phyloP scores from a whole-genome alignment of 2,888 invertebrate species.

The Agrochola macilenta region DNA sequence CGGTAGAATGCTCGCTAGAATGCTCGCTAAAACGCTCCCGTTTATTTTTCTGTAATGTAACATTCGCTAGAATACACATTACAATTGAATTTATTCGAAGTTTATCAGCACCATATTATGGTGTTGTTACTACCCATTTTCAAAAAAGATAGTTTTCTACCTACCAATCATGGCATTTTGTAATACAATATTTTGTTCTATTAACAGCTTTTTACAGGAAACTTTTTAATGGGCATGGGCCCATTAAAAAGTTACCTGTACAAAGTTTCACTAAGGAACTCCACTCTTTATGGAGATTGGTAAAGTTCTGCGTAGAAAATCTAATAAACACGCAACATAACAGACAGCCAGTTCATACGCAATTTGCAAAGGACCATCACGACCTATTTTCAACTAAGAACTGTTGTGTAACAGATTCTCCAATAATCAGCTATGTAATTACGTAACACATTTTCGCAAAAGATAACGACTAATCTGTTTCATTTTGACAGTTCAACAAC shows the following conservation, averaged over 20 bases:
- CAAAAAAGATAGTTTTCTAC: background rate
- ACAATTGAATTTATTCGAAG: too few species aligned
- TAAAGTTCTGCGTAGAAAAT: background rate
- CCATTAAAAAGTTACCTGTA: background rate
- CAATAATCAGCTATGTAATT: background rate
- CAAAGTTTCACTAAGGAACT: background rate
- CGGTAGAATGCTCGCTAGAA: too few species aligned
- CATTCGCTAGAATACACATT: too few species aligned
- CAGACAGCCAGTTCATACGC: background rate
- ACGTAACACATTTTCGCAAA: too few species aligned
- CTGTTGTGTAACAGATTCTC: constrained; percentile 12
- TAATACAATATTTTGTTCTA: background rate
- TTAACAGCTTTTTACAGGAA: background rate
- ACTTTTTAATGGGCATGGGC: background rate
- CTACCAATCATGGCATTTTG: background rate
- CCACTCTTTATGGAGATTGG: background rate
- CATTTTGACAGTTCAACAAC: too few species aligned
- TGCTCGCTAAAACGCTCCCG: too few species aligned
- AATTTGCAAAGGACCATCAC: background rate
- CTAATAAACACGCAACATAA: background rate
- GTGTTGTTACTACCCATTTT: background rate
- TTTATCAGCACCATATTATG: too few species aligned
- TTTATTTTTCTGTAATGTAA: too few species aligned
- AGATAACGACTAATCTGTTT: too few species aligned
- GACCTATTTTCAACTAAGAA: constrained; percentile 2